Evolutionary conservation across 1,140 invertebrate genomes (phyloP).

Genomic region (Aphaenogaster ashmeadi): DNA sequence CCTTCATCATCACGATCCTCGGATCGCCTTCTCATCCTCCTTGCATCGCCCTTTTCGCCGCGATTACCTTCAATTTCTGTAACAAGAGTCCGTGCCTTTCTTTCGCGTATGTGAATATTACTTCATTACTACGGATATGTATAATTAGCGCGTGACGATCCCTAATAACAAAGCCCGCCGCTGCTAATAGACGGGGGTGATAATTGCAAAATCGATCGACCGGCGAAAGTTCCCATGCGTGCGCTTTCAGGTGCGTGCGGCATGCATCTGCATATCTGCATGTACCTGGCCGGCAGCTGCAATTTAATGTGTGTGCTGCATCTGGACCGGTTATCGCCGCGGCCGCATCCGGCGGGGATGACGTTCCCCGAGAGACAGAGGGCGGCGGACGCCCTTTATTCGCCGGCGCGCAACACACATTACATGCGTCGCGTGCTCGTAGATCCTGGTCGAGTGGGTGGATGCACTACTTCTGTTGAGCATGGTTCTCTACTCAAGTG

Average conservation of each 20-base stretch:
- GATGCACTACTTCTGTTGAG: not conserved
- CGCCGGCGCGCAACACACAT: not conserved
- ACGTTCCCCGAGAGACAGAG: conserved; percentile 18
- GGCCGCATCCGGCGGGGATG: conserved; percentile 34
- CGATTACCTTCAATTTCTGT: conserved; percentile 48
- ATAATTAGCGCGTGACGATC: conserved; percentile 43
- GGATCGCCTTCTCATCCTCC: conserved; percentile 8
- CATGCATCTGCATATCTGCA: conserved; percentile 26
- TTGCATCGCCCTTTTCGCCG: not conserved
- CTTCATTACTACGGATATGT: conserved; percentile 34
- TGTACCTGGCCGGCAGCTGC: conserved; percentile 45
- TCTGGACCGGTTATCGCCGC: conserved; percentile 47
- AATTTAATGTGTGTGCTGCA: not conserved
- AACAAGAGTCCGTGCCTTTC: conserved; percentile 19
- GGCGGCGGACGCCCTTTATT: not conserved
- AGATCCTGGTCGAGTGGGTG: not conserved
- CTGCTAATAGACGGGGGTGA: conserved; percentile 39
- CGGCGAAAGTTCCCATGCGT: conserved; percentile 39
- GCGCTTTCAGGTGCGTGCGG: conserved; percentile 7
- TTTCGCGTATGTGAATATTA: conserved; percentile 23
- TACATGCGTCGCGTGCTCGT: not conserved
- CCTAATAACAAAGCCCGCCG: conserved; percentile 22
- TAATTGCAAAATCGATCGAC: conserved; percentile 19
- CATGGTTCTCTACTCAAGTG: not conserved
- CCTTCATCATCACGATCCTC: conserved; percentile 12